Evolutionary conservation across 2,888 invertebrate species (phyloP), one percentile per base, ranked within the genome.

Genomic region (Ophioninae sp.): DNA sequence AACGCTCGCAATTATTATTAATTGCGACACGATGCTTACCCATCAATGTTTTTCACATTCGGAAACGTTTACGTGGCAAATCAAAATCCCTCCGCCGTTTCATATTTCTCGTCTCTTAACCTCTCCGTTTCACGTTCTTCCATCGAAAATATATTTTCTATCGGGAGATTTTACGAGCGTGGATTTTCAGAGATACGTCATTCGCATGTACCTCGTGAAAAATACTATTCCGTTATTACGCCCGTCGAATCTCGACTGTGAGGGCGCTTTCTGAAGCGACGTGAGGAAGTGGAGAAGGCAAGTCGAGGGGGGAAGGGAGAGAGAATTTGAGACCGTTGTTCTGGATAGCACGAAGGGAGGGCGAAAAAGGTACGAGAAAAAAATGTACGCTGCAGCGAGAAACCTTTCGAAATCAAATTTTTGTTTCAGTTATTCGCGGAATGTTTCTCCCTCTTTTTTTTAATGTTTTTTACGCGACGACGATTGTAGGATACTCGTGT

Each of bases 371-470:
- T 83, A 83, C 79, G 84, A 81, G 82, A 68, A 78, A 77, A 81
- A 83, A 82, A 83, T 88, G 85, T 83, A 86, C 83, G 84, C 70
- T 85, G 81, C 50, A 13, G 30, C 81, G 83, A 8, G 44, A 21
- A 77, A 77, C 81, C 68, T 83, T 78, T 81, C 82, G 76, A 79
- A 80, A 84, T 85, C 81, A 88, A 88, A 88, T 87, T 87, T 80
- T n/a, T n/a, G 85, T 85, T 85, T 85, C 79, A 83, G 83, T 86
- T 87, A 87, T 85, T 86, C 86, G 84, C 82, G 77, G 81, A 59
- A 61, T 61, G 13, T 72, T 8, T 59, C 13, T 37, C 21, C 1
- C 7, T 59, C 50, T 68, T 41, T 8, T 41, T 44, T 13, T 37
- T 20, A 39, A 21, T 57, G n/a, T 17, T 44, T 3, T 44, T 13